A percentile compares a stretch with the other conserved stretches of the same genome.
phyloP scores from a whole-genome alignment of 1,140 invertebrate species.

The Drosophila kepulauana region DNA sequence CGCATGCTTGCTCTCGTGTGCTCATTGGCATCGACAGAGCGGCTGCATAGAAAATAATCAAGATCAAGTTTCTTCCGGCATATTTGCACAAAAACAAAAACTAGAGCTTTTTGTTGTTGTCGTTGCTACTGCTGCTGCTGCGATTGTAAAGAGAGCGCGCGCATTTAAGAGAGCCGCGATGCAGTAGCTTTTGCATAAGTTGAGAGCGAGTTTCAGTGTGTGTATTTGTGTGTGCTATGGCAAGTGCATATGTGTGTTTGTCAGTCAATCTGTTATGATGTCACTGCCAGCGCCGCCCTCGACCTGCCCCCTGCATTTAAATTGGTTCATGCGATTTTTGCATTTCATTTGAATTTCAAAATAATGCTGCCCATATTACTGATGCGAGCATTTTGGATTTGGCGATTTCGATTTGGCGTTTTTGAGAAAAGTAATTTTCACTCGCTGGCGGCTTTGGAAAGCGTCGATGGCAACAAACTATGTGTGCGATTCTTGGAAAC shows the following conservation, averaged over 20 bases:
- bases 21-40: constrained; percentile 26
- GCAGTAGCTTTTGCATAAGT: constrained; percentile 45
- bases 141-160: constrained; percentile 35
- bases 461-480: constrained; percentile 48
- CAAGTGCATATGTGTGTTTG: constrained; percentile 69
- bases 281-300: constrained; percentile 41
- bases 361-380: neutral
- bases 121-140: neutral
- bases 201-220: constrained; percentile 9
- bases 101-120: constrained; percentile 63
- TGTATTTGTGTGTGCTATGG: constrained; percentile 32
- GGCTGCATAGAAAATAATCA: constrained; percentile 77
- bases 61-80: constrained; percentile 84
- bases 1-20: constrained; percentile 27
- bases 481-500: constrained; percentile 72
- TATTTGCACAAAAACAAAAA: constrained; percentile 72
- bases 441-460: constrained; percentile 57
- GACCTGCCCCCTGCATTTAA: neutral
- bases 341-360: constrained; percentile 10
- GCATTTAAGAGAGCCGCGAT: constrained; percentile 46
- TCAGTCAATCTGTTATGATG: constrained; percentile 68
- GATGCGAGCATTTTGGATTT: neutral
- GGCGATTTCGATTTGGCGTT: neutral
- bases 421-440: constrained; percentile 63
- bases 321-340: constrained; percentile 14